Conservation (phyloP, 2,797 vertebrate species). For the Helarctos malayanus region DNA sequence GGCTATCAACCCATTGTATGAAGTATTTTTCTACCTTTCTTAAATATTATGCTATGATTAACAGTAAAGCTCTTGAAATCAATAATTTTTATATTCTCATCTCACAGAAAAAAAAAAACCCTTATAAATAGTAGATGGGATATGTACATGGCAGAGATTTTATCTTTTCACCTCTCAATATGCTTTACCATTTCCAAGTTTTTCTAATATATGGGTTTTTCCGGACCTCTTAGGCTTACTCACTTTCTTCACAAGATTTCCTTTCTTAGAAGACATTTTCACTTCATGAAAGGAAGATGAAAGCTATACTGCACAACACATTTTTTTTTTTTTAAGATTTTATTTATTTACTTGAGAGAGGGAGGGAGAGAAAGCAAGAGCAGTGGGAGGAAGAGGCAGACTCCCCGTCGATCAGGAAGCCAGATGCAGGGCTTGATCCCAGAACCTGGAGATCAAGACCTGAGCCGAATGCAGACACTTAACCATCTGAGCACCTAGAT, state of each 20-base stretch:
- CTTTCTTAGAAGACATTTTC: too few species aligned
- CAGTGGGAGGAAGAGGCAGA: neutral
- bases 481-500: too few species aligned
- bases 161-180: constrained; percentile 10
- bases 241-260: neutral
- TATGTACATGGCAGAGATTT: neutral
- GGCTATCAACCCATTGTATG: neutral
- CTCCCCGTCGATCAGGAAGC: too few species aligned
- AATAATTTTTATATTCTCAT: constrained; percentile 46
- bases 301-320: too few species aligned
- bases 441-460: too few species aligned
- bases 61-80: constrained; percentile 11
- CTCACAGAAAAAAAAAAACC: neutral
- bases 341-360: too few species aligned
- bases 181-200: constrained; percentile 38
- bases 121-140: neutral
- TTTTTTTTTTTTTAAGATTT: too few species aligned
- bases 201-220: neutral
- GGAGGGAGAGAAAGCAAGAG: too few species aligned
- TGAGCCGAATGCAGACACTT: too few species aligned
- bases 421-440: too few species aligned
- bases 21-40: neutral
- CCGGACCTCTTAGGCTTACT: neutral
- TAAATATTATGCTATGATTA: constrained; percentile 25
- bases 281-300: too few species aligned